These are phyloP conservation scores for Trogon surrucura DNA, from an alignment of 2,113 vertebrate species.

Conservation along the genomic window DNA sequence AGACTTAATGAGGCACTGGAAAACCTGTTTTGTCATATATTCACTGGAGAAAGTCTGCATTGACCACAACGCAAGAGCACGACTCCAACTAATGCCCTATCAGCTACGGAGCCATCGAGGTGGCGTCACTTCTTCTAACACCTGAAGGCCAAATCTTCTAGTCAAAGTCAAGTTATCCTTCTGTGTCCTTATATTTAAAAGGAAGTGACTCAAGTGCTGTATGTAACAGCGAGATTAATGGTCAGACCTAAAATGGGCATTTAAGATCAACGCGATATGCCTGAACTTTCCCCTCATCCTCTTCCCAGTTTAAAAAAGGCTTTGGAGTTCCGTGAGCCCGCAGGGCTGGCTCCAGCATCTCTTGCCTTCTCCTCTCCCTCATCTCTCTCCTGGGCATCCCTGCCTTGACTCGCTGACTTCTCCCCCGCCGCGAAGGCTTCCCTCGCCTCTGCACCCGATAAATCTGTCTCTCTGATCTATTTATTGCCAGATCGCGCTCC, in stretches of 20 bases:
- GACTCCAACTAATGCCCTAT: background rate
- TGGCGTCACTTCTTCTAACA: background rate
- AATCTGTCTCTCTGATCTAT: background rate
- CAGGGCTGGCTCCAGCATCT: background rate
- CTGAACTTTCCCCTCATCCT: background rate
- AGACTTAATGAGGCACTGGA: background rate
- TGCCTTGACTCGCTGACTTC: accelerated
- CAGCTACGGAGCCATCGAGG: background rate
- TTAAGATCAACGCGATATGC: background rate
- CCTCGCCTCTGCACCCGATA: background rate
- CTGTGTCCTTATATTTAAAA: background rate
- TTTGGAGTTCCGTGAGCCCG: background rate
- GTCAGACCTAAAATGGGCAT: background rate
- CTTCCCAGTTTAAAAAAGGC: background rate
- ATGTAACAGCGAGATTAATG: background rate
- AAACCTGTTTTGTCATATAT: background rate
- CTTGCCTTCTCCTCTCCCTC: background rate
- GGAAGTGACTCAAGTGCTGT: background rate
- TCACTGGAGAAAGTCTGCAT: background rate
- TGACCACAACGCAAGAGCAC: accelerated
- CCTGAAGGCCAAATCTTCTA: background rate
- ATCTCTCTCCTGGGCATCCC: background rate
- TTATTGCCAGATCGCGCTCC: background rate
- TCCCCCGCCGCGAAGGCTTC: accelerated
- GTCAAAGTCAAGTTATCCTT: background rate